phyloP scores from a whole-genome alignment of 53 echinoderm and acorn worm species.

The Luidia sarsii region DNA sequence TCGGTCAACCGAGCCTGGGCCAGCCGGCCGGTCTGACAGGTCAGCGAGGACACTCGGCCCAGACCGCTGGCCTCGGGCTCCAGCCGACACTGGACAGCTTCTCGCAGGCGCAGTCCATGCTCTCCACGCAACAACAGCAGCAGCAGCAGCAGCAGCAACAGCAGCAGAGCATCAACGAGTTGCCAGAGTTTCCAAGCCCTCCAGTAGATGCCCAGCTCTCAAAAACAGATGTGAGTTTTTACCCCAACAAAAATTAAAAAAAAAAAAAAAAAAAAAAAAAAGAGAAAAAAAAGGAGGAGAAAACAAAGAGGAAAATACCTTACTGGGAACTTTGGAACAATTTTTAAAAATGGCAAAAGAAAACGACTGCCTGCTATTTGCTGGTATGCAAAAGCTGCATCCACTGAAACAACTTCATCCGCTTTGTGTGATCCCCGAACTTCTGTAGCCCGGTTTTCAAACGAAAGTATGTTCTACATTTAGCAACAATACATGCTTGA shows the following conservation, averaged over 20 bases:
- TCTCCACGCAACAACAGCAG: slow-evolving; percentile 27
- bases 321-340: too few species aligned
- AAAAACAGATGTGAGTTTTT: slow-evolving; percentile 60
- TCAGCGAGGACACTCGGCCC: slow-evolving; percentile 21
- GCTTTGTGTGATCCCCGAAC: too few species aligned
- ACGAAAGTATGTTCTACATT: too few species aligned
- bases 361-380: too few species aligned
- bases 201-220: slow-evolving; percentile 72
- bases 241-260: too few species aligned
- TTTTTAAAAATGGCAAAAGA: too few species aligned
- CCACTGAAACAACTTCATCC: too few species aligned
- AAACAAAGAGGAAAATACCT: too few species aligned
- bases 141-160: slow-evolving; percentile 23
- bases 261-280: slow-evolving; percentile 4
- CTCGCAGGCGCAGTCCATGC: slow-evolving; percentile 38
- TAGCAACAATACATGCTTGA: too few species aligned
- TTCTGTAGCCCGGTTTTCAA: too few species aligned
- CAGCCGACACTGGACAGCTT: slow-evolving; percentile 54
- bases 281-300: too few species aligned
- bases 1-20: slow-evolving; percentile 2
- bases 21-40: neutral
- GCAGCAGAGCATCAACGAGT: slow-evolving; percentile 39
- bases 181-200: slow-evolving; percentile 68
- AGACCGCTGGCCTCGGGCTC: slow-evolving; percentile 16
- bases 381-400: too few species aligned